These are phyloP conservation scores for Iphiclides podalirius DNA, from an alignment of 2,888 invertebrate genomes.

Conservation along the genomic window DNA sequence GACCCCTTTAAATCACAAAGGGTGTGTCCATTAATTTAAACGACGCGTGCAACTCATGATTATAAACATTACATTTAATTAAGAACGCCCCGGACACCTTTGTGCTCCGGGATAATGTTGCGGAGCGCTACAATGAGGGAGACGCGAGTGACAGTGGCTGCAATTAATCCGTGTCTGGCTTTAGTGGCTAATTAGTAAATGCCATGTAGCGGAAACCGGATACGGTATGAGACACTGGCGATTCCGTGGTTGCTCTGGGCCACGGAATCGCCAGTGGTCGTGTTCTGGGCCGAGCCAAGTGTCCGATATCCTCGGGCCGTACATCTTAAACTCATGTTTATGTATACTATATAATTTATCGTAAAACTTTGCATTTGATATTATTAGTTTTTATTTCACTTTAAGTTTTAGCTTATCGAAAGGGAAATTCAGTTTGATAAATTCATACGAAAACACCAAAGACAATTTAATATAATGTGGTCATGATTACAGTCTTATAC, in stretches of 20 bases:
- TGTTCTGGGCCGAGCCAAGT: too few species aligned
- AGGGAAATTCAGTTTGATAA: too few species aligned
- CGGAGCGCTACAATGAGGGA: conserved; percentile 34
- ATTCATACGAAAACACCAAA: too few species aligned
- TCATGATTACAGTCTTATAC: too few species aligned
- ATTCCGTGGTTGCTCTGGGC: conserved; percentile 50
- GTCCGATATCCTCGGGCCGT: too few species aligned
- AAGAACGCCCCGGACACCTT: conserved; percentile 64
- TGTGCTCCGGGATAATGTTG: conserved; percentile 55
- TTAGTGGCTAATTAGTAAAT: conserved; percentile 67
- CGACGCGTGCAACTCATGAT: conserved; percentile 45
- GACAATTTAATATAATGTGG: too few species aligned
- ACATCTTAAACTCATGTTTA: too few species aligned
- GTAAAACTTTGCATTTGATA: neutral
- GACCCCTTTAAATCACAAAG: conserved; percentile 46
- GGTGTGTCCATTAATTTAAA: conserved; percentile 47
- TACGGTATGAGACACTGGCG: conserved; percentile 67
- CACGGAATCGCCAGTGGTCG: too few species aligned
- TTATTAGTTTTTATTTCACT: neutral
- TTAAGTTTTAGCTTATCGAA: too few species aligned
- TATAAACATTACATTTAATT: conserved; percentile 59
- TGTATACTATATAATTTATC: neutral
- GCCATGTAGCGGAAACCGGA: conserved; percentile 66
- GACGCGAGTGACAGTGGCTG: conserved; percentile 50
- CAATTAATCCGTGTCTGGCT: conserved; percentile 75